These are phyloP conservation scores for Numenius arquata DNA, from an alignment of 2,113 vertebrate species.

Conservation along the genomic window DNA sequence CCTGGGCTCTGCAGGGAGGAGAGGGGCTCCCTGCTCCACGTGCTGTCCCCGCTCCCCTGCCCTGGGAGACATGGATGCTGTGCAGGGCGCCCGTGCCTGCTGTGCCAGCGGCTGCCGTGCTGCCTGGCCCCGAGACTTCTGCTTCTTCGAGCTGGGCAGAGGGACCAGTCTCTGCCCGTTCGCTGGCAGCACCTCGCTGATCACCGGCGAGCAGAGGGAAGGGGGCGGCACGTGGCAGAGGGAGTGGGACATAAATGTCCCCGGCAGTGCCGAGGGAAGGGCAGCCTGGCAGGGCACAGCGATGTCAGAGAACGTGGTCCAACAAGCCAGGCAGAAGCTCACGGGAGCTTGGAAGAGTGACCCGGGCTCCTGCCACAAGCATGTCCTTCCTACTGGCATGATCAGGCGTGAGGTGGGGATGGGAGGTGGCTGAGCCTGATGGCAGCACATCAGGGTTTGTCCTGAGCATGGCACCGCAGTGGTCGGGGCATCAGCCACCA, in stretches of 20 bases:
- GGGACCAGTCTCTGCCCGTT: background rate
- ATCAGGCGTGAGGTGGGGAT: background rate
- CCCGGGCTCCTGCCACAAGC: rapidly evolving
- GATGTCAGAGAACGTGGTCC: rapidly evolving
- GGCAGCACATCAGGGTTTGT: background rate
- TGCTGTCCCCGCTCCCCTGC: background rate
- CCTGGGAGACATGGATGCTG: background rate
- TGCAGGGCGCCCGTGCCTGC: rapidly evolving
- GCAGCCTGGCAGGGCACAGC: background rate
- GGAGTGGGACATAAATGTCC: background rate
- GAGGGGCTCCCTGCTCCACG: background rate
- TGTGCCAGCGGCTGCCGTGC: background rate
- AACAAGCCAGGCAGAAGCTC: background rate
- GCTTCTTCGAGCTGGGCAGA: background rate
- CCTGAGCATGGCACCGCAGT: background rate
- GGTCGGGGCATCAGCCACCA: background rate
- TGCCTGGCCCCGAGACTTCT: background rate
- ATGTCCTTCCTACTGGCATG: background rate
- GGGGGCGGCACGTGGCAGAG: background rate
- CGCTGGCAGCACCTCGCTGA: background rate
- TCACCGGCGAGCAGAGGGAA: rapidly evolving
- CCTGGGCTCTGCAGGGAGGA: background rate
- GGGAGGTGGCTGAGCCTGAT: background rate
- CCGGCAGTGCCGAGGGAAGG: background rate
- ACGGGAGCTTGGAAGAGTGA: background rate